Evolutionary conservation across 2,888 invertebrate species (phyloP).

Genomic region (Platycnemis pennipes): DNA sequence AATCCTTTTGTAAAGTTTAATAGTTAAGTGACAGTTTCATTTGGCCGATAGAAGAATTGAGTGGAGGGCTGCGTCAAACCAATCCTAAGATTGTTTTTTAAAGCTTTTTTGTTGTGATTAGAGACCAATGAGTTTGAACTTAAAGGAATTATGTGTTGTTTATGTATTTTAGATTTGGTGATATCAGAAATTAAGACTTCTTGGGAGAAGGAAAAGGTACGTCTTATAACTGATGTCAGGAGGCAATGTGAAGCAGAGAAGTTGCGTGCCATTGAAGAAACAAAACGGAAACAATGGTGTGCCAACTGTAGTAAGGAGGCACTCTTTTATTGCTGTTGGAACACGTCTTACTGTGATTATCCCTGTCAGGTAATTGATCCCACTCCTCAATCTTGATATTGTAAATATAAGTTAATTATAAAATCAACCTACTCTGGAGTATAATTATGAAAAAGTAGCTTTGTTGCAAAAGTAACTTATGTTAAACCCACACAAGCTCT

Average conservation of each 20-base stretch:
- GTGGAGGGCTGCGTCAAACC: too few species aligned
- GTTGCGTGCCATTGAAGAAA: conserved; percentile 86
- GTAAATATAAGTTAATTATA: too few species aligned
- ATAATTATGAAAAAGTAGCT: too few species aligned
- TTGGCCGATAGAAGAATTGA: too few species aligned
- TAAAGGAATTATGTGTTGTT: neutral
- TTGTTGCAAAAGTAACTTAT: too few species aligned
- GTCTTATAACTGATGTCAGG: conserved; percentile 84
- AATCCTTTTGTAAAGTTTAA: too few species aligned
- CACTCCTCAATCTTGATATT: neutral
- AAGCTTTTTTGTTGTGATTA: too few species aligned
- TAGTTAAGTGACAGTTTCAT: too few species aligned
- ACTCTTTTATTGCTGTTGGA: conserved; percentile 97
- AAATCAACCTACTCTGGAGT: too few species aligned
- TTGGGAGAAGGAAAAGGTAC: conserved; percentile 86
- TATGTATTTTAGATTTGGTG: conserved; percentile 82
- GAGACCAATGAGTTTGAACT: too few species aligned
- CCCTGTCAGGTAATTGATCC: conserved; percentile 85
- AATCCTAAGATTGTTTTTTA: too few species aligned
- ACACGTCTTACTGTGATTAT: conserved; percentile 95
- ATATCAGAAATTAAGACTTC: conserved; percentile 86
- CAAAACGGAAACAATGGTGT: conserved; percentile 96
- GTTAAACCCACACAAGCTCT: too few species aligned
- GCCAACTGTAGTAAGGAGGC: conserved; percentile 93
- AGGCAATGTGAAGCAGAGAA: conserved; percentile 86